Base-by-base conservation (phyloP, 1,140 invertebrate species). In the Theocolax elegans region DNA sequence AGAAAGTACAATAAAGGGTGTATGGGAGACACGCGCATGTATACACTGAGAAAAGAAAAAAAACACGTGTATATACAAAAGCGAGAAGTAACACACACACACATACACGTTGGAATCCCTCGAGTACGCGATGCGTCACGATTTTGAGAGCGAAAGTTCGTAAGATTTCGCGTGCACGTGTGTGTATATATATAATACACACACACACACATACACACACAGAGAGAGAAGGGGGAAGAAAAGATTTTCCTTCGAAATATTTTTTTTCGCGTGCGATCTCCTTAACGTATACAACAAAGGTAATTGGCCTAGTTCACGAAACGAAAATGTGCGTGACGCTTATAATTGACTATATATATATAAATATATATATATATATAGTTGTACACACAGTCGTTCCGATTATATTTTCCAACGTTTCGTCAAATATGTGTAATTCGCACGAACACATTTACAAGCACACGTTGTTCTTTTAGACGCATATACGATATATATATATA, bases 31-130 rank as follows among this genome's bases (percentile, higher is more conserved):
- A 35, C 10, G 31, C 31, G 31, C 10, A 35, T n/a, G n/a, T n/a
- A 35, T 6, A 10, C 10, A 35, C 10, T 35, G 31, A 10, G 10
- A 35, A 35, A 9, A 19, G 44, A 48, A 27, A 25, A 51, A 51
- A 51, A 51, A 51, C 23, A 51, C 49, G 23, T 51, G 49, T 51
- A 51, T 25, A 21, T 19, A 27, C 40, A 17, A 60, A 44, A 21
- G 1, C 35, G 38, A 21, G 15, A 42, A 65, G 19, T 21, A 42
- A 46, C 29, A 9, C 35, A 42, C 12, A n/a, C n/a, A n/a, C n/a
- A n/a, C n/a, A n/a, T n/a, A n/a, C n/a, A n/a, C n/a, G n/a, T 44
- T 19, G 51, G 40, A 54, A 66, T 66, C 64, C 64, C 64, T 56
- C 27, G 51, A 56, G 51, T 19, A 56, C 25, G 51, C 51, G 53